phyloP scores from a whole-genome alignment of 1,140 invertebrate species.

The Tetraneura akinire region DNA sequence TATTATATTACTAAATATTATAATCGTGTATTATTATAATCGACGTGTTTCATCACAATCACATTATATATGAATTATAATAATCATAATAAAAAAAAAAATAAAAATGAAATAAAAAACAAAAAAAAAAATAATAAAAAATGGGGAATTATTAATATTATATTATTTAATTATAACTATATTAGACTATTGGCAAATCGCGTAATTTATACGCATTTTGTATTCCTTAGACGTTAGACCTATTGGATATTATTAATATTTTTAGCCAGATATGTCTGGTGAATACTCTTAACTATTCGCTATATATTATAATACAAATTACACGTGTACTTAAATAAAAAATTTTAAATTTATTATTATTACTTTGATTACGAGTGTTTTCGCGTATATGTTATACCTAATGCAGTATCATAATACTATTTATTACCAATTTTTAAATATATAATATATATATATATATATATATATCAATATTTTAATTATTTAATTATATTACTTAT shows the following conservation, averaged over 20 bases:
- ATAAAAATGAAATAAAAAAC: too few relatives aligned
- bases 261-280: too few relatives aligned
- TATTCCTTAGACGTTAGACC: too few relatives aligned
- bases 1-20: constrained; percentile 9
- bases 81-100: too few relatives aligned
- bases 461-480: neutral
- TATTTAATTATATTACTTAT: constrained; percentile 10
- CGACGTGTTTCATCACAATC: neutral
- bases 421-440: constrained; percentile 1
- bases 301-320: neutral
- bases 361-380: neutral
- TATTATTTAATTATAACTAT: constrained; percentile 12
- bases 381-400: neutral
- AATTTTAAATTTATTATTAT: constrained; percentile 4
- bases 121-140: neutral
- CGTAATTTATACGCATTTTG: too few relatives aligned
- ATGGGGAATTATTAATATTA: constrained; percentile 34
- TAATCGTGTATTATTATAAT: neutral
- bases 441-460: neutral
- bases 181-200: constrained; percentile 5
- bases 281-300: neutral
- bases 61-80: too few relatives aligned
- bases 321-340: neutral
- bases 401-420: neutral
- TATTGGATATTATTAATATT: too few relatives aligned